These are phyloP conservation scores for Pterostichus niger DNA, from an alignment of 2,888 invertebrate species.

Conservation along the genomic window DNA sequence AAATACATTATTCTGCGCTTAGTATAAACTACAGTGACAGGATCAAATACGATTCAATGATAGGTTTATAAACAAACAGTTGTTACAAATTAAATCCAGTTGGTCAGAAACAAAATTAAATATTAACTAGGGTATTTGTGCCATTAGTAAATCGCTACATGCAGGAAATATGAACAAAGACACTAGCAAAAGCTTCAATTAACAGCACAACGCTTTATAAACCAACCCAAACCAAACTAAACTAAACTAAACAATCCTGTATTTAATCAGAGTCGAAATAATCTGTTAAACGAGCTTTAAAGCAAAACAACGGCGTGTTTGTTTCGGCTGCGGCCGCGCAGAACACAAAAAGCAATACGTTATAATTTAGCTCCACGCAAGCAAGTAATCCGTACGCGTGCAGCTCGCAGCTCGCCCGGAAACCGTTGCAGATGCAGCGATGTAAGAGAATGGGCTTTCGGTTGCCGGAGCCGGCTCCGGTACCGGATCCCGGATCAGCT, in stretches of 20 bases:
- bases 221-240: conserved; percentile 4
- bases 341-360: conserved; percentile 41
- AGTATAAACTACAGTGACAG: neutral
- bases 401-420: conserved; percentile 26
- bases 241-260: conserved; percentile 47
- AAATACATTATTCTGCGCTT: neutral
- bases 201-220: conserved; percentile 23
- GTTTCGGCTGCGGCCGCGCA: neutral
- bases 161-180: conserved; percentile 40
- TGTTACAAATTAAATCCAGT: conserved; percentile 16
- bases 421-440: conserved; percentile 47
- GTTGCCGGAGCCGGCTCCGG: conserved; percentile 5
- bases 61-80: conserved; percentile 14
- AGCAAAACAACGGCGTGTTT: conserved; percentile 20
- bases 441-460: conserved; percentile 43
- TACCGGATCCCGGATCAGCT: conserved; percentile 26
- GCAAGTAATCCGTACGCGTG: conserved; percentile 36
- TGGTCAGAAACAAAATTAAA: conserved; percentile 45
- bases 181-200: conserved; percentile 40
- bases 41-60: conserved; percentile 7
- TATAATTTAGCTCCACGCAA: conserved; percentile 40
- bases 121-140: conserved; percentile 20
- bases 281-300: conserved; percentile 46
- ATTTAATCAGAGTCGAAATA: conserved; percentile 54
- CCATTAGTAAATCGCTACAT: conserved; percentile 31